Conservation (phyloP, 2,113 vertebrate species). For the Nothocercus julius region DNA sequence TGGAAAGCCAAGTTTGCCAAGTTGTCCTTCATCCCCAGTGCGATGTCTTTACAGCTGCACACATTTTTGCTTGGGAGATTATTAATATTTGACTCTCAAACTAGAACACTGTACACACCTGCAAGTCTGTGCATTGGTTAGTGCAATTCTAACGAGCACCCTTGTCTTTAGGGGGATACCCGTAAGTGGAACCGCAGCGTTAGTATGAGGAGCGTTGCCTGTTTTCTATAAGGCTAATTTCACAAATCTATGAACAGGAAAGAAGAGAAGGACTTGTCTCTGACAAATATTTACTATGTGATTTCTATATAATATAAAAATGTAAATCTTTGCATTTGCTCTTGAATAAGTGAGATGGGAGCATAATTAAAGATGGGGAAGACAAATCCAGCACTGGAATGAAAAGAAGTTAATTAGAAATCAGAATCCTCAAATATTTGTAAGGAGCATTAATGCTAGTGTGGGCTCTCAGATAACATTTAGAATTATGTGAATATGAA, state of each 20-base stretch:
- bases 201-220: neutral
- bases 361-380: neutral
- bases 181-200: accelerated
- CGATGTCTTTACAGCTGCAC: neutral
- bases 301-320: neutral
- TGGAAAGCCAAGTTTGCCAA: accelerated
- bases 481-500: neutral
- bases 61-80: neutral
- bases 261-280: neutral
- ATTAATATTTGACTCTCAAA: neutral
- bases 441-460: neutral
- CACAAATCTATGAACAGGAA: neutral
- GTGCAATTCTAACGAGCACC: neutral
- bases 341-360: neutral
- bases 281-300: neutral
- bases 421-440: constrained; percentile 15
- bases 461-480: neutral
- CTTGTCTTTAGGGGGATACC: no score
- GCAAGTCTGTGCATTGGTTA: neutral
- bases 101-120: neutral
- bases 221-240: neutral
- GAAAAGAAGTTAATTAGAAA: constrained; percentile 38
- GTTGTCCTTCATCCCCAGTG: accelerated
- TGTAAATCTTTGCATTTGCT: neutral
- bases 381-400: neutral